phyloP scores from a whole-genome alignment of 2,797 vertebrate genomes.

The Prionace glauca region DNA sequence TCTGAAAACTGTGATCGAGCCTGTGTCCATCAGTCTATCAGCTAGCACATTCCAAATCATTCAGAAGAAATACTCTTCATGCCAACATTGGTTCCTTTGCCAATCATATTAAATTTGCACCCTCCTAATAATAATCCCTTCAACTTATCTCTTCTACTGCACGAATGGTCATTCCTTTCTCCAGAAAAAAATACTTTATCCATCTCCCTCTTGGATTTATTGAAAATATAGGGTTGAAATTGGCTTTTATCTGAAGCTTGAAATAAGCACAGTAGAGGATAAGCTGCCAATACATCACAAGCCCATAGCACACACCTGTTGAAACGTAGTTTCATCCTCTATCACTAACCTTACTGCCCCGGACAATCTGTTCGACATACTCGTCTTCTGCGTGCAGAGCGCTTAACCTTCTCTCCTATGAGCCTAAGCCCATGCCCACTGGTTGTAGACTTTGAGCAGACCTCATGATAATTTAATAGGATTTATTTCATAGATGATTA shows the following conservation, averaged over 20 bases:
- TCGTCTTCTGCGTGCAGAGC: neutral
- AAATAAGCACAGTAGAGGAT: neutral
- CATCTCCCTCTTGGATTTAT: neutral
- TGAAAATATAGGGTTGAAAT: neutral
- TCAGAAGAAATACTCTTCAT: neutral
- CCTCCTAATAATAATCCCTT: neutral
- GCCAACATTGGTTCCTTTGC: neutral
- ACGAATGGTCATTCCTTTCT: neutral
- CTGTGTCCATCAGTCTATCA: neutral
- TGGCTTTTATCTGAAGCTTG: neutral
- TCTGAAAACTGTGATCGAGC: neutral
- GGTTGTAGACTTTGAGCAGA: neutral
- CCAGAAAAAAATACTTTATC: neutral
- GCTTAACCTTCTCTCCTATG: neutral
- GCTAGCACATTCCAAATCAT: neutral
- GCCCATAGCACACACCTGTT: neutral
- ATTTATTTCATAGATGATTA: neutral
- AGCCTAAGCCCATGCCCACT: neutral
- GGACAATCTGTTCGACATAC: neutral
- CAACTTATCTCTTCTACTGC: neutral
- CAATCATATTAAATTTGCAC: neutral
- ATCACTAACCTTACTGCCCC: neutral
- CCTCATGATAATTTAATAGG: neutral
- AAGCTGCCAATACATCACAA: neutral
- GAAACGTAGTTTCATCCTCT: neutral